These are phyloP conservation scores for Calcarius lapponicus DNA, from an alignment of 2,797 vertebrate species.

Conservation along the genomic window DNA sequence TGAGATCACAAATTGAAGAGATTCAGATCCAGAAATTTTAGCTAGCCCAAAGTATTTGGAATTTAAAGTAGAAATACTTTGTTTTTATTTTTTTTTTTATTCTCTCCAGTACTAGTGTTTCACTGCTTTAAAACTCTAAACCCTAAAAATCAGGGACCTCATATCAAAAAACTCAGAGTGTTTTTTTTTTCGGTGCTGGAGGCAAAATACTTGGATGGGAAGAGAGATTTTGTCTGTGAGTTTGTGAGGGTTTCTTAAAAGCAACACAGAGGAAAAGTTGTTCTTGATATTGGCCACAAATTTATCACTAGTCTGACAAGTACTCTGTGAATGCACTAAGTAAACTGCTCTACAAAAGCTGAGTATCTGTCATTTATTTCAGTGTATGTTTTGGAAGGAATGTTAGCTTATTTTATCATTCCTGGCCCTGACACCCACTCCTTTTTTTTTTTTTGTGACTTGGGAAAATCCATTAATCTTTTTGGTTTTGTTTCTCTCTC, in stretches of 20 bases:
- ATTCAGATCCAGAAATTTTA: background rate
- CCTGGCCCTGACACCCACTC: background rate
- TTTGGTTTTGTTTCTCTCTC: background rate
- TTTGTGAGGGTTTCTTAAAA: background rate
- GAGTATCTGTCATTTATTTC: background rate
- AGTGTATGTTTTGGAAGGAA: background rate
- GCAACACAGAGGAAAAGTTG: background rate
- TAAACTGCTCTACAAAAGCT: background rate
- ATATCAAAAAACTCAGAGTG: background rate
- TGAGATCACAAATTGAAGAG: background rate
- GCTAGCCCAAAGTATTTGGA: background rate
- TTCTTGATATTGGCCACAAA: background rate
- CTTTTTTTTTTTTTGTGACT: background rate
- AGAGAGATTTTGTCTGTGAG: background rate
- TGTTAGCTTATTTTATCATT: background rate
- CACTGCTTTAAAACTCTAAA: background rate
- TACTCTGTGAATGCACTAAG: background rate
- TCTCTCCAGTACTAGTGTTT: background rate
- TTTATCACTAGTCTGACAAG: background rate
- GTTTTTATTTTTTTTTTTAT: background rate
- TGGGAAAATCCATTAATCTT: background rate
- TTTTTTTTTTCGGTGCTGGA: background rate
- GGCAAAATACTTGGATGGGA: background rate
- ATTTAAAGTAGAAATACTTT: background rate
- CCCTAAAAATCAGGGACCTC: background rate